A percentile compares a stretch with the other conserved stretches of the same genome.
phyloP scores from a whole-genome alignment of 2,113 vertebrate genomes.

The Rousettus leschenaultii region DNA sequence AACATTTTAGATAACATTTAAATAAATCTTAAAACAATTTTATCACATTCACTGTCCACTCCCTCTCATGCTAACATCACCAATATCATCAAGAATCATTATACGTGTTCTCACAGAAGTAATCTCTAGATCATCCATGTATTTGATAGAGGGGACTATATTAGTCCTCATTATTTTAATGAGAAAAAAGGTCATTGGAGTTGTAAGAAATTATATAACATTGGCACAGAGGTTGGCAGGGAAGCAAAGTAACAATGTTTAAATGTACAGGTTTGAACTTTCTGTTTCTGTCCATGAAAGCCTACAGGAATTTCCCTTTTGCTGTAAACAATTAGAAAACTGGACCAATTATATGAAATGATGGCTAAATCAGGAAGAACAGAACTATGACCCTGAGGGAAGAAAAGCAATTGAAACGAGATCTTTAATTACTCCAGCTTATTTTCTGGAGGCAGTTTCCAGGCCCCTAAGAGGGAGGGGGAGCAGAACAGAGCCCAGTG shows the following conservation, averaged over 20 bases:
- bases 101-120: background rate
- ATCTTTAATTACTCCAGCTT: background rate
- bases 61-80: background rate
- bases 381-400: background rate
- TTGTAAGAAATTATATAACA: conserved; percentile 45
- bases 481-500: background rate
- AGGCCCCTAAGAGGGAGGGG: background rate
- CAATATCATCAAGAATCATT: background rate
- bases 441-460: background rate
- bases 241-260: conserved; percentile 14
- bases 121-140: background rate
- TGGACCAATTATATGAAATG: background rate
- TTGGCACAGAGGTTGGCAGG: conserved; percentile 31
- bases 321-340: conserved; percentile 39
- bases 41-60: background rate
- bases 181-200: conserved; percentile 4
- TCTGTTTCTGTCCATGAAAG: background rate
- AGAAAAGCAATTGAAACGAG: background rate
- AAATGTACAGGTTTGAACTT: background rate
- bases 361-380: background rate
- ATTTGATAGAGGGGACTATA: background rate
- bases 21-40: conserved; percentile 23
- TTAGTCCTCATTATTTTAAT: conserved; percentile 20
- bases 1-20: conserved; percentile 22
- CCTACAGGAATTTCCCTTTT: conserved; percentile 41